Evolutionary conservation across 2,888 invertebrate species (phyloP).

Genomic region (Chymomyza caudatula): DNA sequence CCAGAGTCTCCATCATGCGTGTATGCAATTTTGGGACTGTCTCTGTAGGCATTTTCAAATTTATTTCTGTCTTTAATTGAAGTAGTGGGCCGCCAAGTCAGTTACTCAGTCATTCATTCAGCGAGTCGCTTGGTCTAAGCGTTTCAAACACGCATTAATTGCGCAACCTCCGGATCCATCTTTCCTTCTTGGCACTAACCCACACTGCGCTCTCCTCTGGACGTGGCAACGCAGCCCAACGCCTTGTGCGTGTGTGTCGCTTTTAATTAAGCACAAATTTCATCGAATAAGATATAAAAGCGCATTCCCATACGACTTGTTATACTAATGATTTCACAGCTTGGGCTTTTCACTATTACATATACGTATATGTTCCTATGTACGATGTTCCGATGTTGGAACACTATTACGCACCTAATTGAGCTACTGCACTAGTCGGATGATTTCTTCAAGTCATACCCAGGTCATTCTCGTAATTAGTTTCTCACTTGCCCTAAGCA

Average conservation of each 20-base stretch:
- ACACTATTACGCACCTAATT: no score
- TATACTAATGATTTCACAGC: slow-evolving; percentile 55
- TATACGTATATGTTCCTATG: not conserved
- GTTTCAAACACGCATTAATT: slow-evolving; percentile 73
- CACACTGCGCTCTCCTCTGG: no score
- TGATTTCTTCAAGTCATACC: no score
- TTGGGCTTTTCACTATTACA: not conserved
- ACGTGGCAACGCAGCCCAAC: no score
- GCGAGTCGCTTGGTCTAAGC: slow-evolving; percentile 58
- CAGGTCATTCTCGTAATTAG: no score
- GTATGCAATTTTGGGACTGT: slow-evolving; percentile 7
- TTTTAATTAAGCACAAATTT: slow-evolving; percentile 77
- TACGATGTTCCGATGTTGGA: no score
- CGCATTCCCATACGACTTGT: slow-evolving; percentile 29
- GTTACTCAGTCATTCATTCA: slow-evolving; percentile 2
- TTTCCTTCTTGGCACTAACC: no score
- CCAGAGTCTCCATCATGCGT: slow-evolving; percentile 34
- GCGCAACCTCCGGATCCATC: slow-evolving; percentile 24
- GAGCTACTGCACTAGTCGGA: no score
- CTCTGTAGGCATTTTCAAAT: not conserved
- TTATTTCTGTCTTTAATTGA: slow-evolving; percentile 53
- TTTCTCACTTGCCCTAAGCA: no score
- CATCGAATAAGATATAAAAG: slow-evolving; percentile 73
- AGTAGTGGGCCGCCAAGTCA: slow-evolving; percentile 51
- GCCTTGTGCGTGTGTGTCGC: slow-evolving; percentile 51